Evolutionary conservation across 2,113 vertebrate species (phyloP), one percentile per base, ranked within the genome.

Genomic region (Heloderma charlesbogerti): DNA sequence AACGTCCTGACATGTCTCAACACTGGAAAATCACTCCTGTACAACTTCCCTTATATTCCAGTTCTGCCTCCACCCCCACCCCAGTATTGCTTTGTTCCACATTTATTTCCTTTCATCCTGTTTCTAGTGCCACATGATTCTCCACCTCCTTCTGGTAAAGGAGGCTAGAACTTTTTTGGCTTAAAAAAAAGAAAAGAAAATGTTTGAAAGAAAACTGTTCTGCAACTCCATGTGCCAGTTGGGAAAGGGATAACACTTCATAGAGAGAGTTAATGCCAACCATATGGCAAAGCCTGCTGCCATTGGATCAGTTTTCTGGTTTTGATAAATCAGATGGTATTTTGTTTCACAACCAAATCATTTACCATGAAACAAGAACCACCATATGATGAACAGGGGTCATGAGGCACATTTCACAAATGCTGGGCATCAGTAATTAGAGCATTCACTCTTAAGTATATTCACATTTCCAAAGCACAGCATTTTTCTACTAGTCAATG

Each of bases 401-500:
- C 0, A 0, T 0, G 48, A 74, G 43, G 15, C 25, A 54, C 75
- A 78, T 18, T 83, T 77, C 34, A 37, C 1, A 87, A 84, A 22
- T 1, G 31, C 69, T 1, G 0, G 67, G 48, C 43, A 86, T 87
- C 79, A 67, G 87, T 80, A 81, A 45, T 63, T 1, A 20, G 16
- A 67, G 88, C 63, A 81, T 6, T 0, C 48, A 40, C 2, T 69
- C 0, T n/a, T n/a, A 31, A 67, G 40, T 0, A 27, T 45, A 0
- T 0, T 92, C 60, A 2, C 15, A 34, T 1, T 67, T 4, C 48
- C 80, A 43, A 80, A 87, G 66, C 67, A 9, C 77, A 25, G 27
- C 66, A 3, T 18, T 57, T 51, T 48, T 67, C 7, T 40, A 60
- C 22, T 84, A 0, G 45, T 29, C 0, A 27, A 77, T 75, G 84